Conservation (phyloP, 2,797 vertebrate genomes). For the Psittacula echo region DNA sequence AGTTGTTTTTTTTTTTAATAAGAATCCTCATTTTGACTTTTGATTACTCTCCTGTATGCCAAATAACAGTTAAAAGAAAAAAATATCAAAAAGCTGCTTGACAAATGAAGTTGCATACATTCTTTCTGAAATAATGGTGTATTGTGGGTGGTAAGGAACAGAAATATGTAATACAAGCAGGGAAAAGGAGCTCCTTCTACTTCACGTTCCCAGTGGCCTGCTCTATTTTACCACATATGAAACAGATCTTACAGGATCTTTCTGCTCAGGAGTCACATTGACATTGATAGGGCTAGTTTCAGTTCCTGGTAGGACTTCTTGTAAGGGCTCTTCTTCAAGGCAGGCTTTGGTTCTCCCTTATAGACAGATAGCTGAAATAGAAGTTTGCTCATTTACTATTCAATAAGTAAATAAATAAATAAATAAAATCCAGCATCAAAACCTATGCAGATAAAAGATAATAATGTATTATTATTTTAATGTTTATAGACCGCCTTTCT, state of each 20-base stretch:
- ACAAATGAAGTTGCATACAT: accelerated
- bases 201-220: neutral
- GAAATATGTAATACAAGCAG: neutral
- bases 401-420: neutral
- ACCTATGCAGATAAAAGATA: neutral
- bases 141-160: neutral
- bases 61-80: neutral
- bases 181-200: neutral
- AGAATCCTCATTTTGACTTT: neutral
- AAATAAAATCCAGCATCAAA: neutral
- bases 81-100: neutral
- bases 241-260: neutral
- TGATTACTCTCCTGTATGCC: neutral
- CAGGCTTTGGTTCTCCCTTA: neutral
- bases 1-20: neutral
- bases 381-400: neutral
- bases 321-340: neutral
- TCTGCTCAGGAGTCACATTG: neutral
- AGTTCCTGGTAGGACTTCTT: neutral
- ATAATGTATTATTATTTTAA: neutral
- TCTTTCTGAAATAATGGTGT: neutral
- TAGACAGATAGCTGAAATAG: neutral
- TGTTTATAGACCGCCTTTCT: neutral
- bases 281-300: neutral
- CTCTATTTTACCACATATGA: neutral